Conservation (phyloP, 2,888 invertebrate genomes). For the Tipula unca region DNA sequence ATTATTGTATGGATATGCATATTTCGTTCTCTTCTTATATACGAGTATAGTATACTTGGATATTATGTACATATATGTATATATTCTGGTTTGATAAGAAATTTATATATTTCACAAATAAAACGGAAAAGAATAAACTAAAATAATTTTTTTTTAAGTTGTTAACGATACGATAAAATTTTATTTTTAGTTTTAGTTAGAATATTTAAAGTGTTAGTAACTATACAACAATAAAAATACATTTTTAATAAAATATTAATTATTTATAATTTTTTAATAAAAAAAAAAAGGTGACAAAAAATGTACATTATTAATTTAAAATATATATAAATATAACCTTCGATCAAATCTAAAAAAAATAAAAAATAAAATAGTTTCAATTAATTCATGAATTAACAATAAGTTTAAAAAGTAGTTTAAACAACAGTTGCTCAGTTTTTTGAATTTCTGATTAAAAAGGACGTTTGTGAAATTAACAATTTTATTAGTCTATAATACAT, state of each 20-base stretch:
- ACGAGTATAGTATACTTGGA: not conserved
- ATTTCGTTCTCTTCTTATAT: not conserved
- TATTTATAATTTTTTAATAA: not conserved
- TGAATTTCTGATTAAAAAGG: not conserved
- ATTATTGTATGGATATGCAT: not conserved
- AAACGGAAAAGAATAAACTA: not conserved
- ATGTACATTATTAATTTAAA: not conserved
- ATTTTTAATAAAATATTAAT: not conserved
- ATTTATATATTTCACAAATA: slow-evolving; percentile 4
- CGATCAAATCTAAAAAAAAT: not conserved
- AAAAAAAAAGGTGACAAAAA: not conserved
- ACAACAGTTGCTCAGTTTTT: not conserved
- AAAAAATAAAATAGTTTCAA: not conserved
- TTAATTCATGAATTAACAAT: not conserved
- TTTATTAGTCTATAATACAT: not conserved
- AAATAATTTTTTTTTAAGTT: not conserved
- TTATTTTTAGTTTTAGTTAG: not conserved
- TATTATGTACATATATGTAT: not conserved
- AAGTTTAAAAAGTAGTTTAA: not conserved
- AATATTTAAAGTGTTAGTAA: not conserved
- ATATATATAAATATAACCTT: not conserved
- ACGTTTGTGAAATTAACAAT: not conserved
- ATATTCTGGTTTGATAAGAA: not conserved
- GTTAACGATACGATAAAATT: not conserved
- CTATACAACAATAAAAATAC: not conserved